A percentile compares a stretch with the other conserved stretches of the same genome.
phyloP scores from a whole-genome alignment of 2,113 vertebrate genomes.

The Percopsis transmontana region DNA sequence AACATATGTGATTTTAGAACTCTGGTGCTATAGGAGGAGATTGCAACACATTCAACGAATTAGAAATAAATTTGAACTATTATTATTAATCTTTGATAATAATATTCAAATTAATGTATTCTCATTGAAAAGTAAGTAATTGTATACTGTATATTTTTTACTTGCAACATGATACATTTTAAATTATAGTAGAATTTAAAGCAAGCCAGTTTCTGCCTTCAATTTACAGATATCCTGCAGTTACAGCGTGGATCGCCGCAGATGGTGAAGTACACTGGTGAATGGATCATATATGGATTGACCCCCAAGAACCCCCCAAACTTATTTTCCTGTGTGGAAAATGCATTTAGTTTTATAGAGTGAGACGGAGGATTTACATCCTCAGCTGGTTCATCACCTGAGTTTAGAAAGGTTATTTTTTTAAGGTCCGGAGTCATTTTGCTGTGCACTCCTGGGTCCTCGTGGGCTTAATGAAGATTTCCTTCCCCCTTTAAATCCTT shows the following conservation, averaged over 20 bases:
- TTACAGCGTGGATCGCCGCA: neutral
- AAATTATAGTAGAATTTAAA: no score
- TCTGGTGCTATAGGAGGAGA: no score
- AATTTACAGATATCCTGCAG: no score
- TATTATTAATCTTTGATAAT: no score
- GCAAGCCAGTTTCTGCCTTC: no score
- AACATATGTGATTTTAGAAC: no score
- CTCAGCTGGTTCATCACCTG: conserved; percentile 29
- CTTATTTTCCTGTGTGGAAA: conserved; percentile 2
- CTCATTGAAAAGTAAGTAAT: no score
- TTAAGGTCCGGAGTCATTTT: conserved; percentile 21
- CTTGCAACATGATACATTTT: no score
- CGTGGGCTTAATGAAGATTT: conserved; percentile 64
- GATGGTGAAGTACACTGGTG: neutral
- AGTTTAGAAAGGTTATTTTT: conserved; percentile 30
- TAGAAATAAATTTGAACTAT: no score
- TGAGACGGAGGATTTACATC: conserved; percentile 26
- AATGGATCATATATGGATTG: conserved; percentile 3
- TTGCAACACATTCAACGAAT: no score
- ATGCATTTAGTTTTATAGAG: conserved; percentile 15
- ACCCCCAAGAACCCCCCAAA: conserved; percentile 10
- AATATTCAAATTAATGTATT: no score
- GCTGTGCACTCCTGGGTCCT: conserved; percentile 42
- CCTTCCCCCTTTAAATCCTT: conserved; percentile 63
- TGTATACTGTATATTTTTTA: no score